Evolutionary conservation across 2,113 vertebrate species (phyloP), one percentile per base, ranked within the genome.

Genomic region (Trochalopteron elliotii): DNA sequence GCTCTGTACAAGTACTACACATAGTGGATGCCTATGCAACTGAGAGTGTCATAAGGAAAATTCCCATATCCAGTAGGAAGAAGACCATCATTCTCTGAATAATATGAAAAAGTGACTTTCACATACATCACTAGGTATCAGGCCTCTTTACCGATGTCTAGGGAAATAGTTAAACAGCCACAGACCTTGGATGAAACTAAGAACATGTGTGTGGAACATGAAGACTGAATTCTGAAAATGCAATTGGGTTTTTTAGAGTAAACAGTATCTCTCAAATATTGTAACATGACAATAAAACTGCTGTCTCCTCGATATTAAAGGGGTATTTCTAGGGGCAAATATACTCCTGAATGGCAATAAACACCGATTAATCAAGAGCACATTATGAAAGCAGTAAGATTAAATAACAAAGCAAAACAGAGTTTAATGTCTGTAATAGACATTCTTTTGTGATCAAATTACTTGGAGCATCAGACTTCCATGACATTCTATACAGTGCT

Each of bases 201-300:
- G 30, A 77, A 56, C 0, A 0, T 19, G 18, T 3, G 1, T 37
- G 28, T 52, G 31, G 27, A 87, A 57, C 8, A 57, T 0, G 0
- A 35, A 81, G 79, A 59, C 14, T 33, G 19, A 74, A 20, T 52
- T 87, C 39, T 75, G 23, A 74, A 37, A 44, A 31, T 80, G 6
- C 65, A 82, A 72, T 5, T 37, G 23, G 3, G 11, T 37, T 80
- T 37, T 44, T 65, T 68, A 57, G 25, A 57, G n/a, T 25, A 60
- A 12, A 25, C 3, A 28, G 2, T 20, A 10, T 37, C 31, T 76
- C n/a, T 23, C 63, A 77, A 57, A 90, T 28, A 59, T 0, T 83
- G 59, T n/a, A 65, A 12, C 19, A 72, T 33, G 28, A 72, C 49
- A 72, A 31, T 7, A 90, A 57, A 89, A 64, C 11, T 40, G 17